Evolutionary conservation across 64 coral and sea anemone species (phyloP).

Genomic region (Actinia equina): DNA sequence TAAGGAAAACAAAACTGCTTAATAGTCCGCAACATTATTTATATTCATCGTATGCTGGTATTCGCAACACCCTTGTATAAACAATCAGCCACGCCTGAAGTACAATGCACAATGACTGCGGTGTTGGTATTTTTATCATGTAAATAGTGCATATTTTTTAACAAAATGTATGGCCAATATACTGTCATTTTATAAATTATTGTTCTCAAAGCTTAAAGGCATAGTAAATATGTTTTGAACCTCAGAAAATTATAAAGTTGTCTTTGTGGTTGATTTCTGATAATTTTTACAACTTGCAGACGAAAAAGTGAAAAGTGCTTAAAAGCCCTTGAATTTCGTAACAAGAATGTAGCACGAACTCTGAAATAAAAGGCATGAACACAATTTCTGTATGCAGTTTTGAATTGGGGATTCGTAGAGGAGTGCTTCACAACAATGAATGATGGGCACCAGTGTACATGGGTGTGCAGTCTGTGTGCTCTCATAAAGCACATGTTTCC

Average conservation of each 20-base stretch:
- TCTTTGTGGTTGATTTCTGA: neutral
- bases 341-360: too few relatives aligned
- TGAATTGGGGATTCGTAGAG: too few relatives aligned
- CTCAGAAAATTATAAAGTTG: constrained; percentile 21
- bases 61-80: constrained; percentile 35
- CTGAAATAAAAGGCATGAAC: too few relatives aligned
- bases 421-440: too few relatives aligned
- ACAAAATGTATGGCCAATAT: constrained; percentile 49
- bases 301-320: too few relatives aligned
- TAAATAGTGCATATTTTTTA: constrained; percentile 80
- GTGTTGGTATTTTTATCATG: constrained; percentile 80
- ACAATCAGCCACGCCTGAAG: constrained; percentile 22
- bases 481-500: too few relatives aligned
- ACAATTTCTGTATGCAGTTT: too few relatives aligned
- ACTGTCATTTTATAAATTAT: constrained; percentile 82
- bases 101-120: constrained; percentile 5
- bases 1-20: neutral
- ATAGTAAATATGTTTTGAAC: constrained; percentile 61
- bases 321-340: too few relatives aligned
- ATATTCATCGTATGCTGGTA: constrained; percentile 12
- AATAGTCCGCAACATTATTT: neutral
- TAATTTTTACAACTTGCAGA: too few relatives aligned
- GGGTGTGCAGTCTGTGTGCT: too few relatives aligned
- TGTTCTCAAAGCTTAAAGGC: constrained; percentile 65
- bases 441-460: too few relatives aligned